phyloP scores from a whole-genome alignment of 1,140 invertebrate genomes.

The Adoxophyes honmai region DNA sequence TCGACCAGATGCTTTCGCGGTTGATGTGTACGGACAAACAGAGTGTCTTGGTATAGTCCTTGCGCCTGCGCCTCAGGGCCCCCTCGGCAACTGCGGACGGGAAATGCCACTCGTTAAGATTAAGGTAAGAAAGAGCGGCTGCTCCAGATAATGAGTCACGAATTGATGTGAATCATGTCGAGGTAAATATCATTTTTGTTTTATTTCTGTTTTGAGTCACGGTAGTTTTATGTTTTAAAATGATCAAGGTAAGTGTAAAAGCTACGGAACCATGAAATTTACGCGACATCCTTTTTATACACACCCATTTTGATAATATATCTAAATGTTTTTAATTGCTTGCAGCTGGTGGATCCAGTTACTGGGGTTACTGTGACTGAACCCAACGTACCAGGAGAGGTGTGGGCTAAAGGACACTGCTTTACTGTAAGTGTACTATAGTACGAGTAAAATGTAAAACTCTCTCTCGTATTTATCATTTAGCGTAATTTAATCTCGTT shows the following conservation, averaged over 20 bases:
- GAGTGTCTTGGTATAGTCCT: neutral
- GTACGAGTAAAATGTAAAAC: too few species aligned
- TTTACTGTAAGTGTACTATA: conserved; percentile 39
- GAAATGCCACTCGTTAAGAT: neutral
- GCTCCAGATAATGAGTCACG: too few species aligned
- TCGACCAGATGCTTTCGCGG: neutral
- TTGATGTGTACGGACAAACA: conserved; percentile 8
- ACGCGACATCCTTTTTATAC: too few species aligned
- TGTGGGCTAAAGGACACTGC: conserved; percentile 41
- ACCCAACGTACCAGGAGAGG: conserved; percentile 43
- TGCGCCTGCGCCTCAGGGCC: neutral
- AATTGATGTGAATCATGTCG: too few species aligned
- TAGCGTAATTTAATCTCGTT: too few species aligned
- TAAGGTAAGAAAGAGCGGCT: conserved; percentile 6
- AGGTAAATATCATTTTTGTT: too few species aligned
- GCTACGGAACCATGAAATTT: too few species aligned
- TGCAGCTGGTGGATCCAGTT: conserved; percentile 50
- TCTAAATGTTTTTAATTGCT: conserved; percentile 16
- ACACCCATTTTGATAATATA: too few species aligned
- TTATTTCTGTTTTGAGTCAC: too few species aligned
- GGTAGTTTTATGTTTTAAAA: too few species aligned
- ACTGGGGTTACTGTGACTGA: conserved; percentile 45
- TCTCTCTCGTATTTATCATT: too few species aligned
- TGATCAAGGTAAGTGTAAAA: too few species aligned
- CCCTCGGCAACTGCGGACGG: neutral